Percentiles rank a stretch among this genome's conserved stretches.
Evolutionary conservation across 1,140 invertebrate species (phyloP).

Genomic region (Drosophila auraria): DNA sequence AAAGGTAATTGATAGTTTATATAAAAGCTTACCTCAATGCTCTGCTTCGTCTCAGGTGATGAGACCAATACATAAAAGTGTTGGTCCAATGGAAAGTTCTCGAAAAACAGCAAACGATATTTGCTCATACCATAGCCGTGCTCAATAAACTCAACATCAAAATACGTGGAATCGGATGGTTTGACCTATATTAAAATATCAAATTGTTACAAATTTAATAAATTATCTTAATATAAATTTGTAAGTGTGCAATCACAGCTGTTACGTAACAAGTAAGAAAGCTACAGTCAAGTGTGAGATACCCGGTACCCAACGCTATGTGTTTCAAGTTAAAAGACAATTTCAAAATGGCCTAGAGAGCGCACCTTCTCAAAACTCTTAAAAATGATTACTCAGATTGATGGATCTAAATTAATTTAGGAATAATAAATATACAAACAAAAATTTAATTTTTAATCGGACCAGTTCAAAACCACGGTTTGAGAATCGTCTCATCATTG

Average conservation of each 20-base stretch:
- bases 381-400: no score
- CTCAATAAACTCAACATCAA: constrained; percentile 60
- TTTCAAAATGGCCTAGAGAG: no score
- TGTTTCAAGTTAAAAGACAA: no score
- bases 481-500: no score
- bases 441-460: no score
- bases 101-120: constrained; percentile 56
- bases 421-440: no score
- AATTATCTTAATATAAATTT: not conserved
- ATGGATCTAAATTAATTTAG: no score
- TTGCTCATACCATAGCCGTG: constrained; percentile 63
- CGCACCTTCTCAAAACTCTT: no score
- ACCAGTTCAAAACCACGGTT: no score
- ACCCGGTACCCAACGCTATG: no score
- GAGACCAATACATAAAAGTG: constrained; percentile 52
- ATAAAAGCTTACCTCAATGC: constrained; percentile 51
- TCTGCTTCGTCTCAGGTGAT: constrained; percentile 64
- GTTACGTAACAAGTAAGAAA: no score
- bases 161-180: constrained; percentile 56
- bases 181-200: constrained; percentile 42
- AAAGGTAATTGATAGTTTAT: not conserved
- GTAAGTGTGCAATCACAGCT: not conserved
- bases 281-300: no score
- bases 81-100: constrained; percentile 53
- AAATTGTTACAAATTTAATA: not conserved